Base-by-base conservation (phyloP, 2,888 invertebrate genomes). In the Tetheella fluctuosa region DNA sequence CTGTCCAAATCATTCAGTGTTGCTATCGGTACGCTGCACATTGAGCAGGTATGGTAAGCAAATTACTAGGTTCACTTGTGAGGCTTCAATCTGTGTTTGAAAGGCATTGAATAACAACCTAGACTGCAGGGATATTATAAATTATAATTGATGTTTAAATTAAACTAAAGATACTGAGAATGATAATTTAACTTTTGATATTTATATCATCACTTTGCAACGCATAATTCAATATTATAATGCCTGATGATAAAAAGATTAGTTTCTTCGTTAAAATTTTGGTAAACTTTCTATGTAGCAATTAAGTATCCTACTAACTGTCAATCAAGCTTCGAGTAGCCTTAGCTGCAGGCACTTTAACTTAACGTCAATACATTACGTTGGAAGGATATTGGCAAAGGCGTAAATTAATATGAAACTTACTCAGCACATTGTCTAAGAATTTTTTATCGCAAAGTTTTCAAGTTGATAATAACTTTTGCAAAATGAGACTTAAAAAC, bases 331-430 rank as follows among this genome's bases (percentile, higher is more conserved):
- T 48, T 17, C 0, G 42, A 48, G 20, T 48, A 48, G 20, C 59
- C 75, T 76, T 77, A 74, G 80, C 76, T 77, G 73, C 71, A 71
- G 72, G 70, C 74, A 74, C 74, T 78, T 73, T 71, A 78, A 79
- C 82, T 79, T 74, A 12, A 25, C 23, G 7, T 54, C 30, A n/a
- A 54, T 67, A 42, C 37, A 15, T 17, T 17, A 37, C 13, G 15
- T 17, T 17, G 5, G 39, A 42, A 42, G 39, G 39, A 6, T 13
- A 42, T 42, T 42, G 52, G 57, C 60, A 57, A 63, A 30, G 1
- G 30, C 30, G 30, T 4, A 25, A 25, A 59, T 61, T 65, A 65
- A 60, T 59, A 65, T 60, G 59, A 68, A 71, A 70, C 67, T 54
- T 54, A 17, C 25, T 39, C 34, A 23, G 59, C 28, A 52, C 37